Percentiles rank a stretch among this genome's conserved stretches.
Conservation (phyloP, 1,140 invertebrate genomes). For the Carcinoscorpius rotundicauda region DNA sequence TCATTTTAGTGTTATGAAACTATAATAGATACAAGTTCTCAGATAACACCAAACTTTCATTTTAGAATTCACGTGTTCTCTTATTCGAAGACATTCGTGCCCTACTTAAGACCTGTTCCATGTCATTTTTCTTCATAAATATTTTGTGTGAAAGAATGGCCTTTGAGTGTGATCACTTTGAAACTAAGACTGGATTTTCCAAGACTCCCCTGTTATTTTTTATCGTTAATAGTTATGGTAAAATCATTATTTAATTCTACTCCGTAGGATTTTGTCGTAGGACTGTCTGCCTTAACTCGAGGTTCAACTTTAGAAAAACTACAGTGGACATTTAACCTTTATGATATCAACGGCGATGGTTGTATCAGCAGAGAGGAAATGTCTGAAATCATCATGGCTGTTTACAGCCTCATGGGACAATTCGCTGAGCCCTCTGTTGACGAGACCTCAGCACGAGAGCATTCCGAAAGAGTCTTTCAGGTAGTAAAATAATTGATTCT, state of each 20-base stretch:
- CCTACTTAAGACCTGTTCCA: no score
- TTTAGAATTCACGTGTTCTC: no score
- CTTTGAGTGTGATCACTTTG: no score
- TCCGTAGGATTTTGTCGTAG: conserved; percentile 27
- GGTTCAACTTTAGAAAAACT: conserved; percentile 27
- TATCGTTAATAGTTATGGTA: no score
- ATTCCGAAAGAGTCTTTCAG: conserved; percentile 78
- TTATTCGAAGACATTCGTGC: no score
- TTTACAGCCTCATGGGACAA: conserved; percentile 80
- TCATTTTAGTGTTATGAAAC: no score
- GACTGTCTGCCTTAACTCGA: conserved; percentile 25
- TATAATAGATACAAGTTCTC: no score
- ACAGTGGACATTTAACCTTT: conserved; percentile 43
- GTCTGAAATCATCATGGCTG: conserved; percentile 64
- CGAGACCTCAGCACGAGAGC: conserved; percentile 62
- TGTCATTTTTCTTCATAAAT: no score
- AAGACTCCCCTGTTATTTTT: no score
- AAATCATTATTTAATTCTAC: background rate
- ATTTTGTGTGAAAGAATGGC: no score
- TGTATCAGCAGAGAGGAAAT: conserved; percentile 76
- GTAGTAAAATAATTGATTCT: conserved; percentile 37
- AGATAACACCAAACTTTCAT: no score
- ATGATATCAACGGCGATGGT: conserved; percentile 72
- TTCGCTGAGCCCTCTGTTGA: conserved; percentile 60
- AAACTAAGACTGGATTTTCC: no score